A percentile compares a stretch with the other conserved stretches of the same genome.
These are phyloP conservation scores for Ophiothrix spiculata DNA, from an alignment of 35 echinoderm and acorn worm genomes.

Conservation along the genomic window DNA sequence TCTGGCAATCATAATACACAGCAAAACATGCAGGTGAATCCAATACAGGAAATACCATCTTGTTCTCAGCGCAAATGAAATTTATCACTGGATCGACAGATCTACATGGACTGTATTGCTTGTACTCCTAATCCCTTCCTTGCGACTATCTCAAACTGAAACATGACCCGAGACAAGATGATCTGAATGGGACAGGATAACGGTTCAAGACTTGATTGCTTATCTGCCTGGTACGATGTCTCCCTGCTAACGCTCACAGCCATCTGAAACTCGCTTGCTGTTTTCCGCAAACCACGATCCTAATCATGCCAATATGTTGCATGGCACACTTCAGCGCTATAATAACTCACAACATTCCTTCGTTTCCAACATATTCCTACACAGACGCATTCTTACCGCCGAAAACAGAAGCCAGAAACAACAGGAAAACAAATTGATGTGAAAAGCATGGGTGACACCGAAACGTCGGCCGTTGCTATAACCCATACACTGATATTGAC, in stretches of 20 bases:
- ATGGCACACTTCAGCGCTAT: background rate
- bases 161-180: too few species aligned
- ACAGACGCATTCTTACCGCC: background rate
- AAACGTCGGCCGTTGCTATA: background rate
- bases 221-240: background rate
- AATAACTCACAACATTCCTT: background rate
- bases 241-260: background rate
- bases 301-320: background rate
- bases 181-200: too few species aligned
- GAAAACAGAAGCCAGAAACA: background rate
- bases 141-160: too few species aligned
- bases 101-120: too few species aligned
- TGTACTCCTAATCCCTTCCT: too few species aligned
- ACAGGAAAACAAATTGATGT: constrained; percentile 10
- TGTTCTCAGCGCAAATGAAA: too few species aligned
- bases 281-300: background rate
- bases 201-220: background rate
- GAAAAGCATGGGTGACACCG: background rate
- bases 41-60: too few species aligned
- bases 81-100: too few species aligned
- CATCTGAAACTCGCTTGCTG: background rate
- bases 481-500: background rate
- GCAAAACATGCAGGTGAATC: too few species aligned
- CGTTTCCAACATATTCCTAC: background rate
- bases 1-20: too few species aligned